Conservation (phyloP, 2,113 vertebrate species). For the Rallus limicola region DNA sequence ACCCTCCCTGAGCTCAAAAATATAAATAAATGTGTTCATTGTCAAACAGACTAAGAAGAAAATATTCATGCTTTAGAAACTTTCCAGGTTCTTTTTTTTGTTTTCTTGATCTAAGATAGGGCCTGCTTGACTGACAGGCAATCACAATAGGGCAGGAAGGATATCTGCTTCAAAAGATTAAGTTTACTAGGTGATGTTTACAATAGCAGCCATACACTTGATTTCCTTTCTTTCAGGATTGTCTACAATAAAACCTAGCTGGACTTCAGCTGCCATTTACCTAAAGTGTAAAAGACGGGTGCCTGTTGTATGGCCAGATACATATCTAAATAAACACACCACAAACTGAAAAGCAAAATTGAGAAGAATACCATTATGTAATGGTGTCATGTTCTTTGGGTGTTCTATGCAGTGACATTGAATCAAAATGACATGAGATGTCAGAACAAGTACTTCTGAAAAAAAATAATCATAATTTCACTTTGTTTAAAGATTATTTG, state of each 20-base stretch:
- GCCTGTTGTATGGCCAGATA: neutral
- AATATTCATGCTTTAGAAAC: neutral
- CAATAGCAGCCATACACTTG: neutral
- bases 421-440: neutral
- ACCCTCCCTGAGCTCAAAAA: neutral
- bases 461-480: neutral
- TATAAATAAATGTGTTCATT: neutral
- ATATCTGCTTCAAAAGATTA: neutral
- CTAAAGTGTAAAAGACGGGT: neutral
- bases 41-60: neutral
- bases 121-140: neutral
- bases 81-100: rapidly evolving
- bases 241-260: neutral
- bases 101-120: neutral
- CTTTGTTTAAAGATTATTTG: neutral
- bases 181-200: neutral
- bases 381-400: neutral
- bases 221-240: neutral
- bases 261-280: neutral
- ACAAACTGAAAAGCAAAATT: neutral
- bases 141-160: neutral
- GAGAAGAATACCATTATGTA: neutral
- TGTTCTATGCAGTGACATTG: neutral
- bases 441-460: neutral
- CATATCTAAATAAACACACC: neutral